Base-by-base conservation (phyloP, 2,113 vertebrate genomes). In the Callopanchax toddi region DNA sequence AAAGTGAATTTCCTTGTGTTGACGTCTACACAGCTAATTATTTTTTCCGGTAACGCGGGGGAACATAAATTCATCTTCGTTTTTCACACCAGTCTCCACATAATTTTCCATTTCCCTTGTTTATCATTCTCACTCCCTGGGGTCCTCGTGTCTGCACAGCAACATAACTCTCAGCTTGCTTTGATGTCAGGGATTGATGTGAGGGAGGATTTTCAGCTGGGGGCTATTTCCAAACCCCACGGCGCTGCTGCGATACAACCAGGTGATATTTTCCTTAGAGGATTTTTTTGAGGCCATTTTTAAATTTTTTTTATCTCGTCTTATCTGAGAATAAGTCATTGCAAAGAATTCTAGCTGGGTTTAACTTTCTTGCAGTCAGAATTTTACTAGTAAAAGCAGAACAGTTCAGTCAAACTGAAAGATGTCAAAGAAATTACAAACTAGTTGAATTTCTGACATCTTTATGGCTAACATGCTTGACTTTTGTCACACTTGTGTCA, bases 151-250 rank as follows among this genome's bases (percentile, higher is more conserved):
- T 62, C 67, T 65, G 59, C 69, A 52, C 61, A 55, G 46, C 46
- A 55, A 45, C 44, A 68, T 44, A 52, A 71, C 42, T 53, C 43
- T 72, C 53, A 32, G 69, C 50, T 16, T 3, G 45, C 34, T 40
- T 23, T 79, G 69, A 82, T 22, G 48, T 74, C 66, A 29, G 39
- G 5, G 48, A 79, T 22, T 68, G 76, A 82, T 62, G 69, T 61
- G 62, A 25, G 18, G 29, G 36, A 42, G 37, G 58, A 48, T 60
- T 46, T 78, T 72, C 68, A 56, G 56, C 75, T 63, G 64, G 52
- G 74, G 69, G 61, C 34, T 50, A 62, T 75, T 75, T 78, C 44
- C 40, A 69, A 64, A 44, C 66, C 65, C 53, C 17, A 11, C 71
- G 52, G 67, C 59, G 11, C 23, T 8, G 64, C 21, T 66, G 67